Base-by-base conservation (phyloP, 2,113 vertebrate species). In the Butorides virescens region DNA sequence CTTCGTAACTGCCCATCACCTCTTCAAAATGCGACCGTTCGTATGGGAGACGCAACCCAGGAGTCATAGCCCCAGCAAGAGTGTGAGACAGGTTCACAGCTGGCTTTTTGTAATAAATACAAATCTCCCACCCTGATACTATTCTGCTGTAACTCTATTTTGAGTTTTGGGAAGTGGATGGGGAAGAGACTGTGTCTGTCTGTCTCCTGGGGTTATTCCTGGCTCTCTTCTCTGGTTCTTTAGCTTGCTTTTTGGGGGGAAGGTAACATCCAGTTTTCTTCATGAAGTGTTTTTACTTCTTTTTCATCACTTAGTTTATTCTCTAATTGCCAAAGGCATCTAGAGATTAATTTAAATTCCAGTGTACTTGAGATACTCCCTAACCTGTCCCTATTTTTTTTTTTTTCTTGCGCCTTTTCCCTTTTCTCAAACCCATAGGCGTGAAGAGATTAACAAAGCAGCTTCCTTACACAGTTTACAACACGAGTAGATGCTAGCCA, bases 11-110 rank as follows among this genome's bases (percentile, higher is more conserved):
- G 49, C 76, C 71, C 9, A 1, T n/a, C 25, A 5, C 34, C 29
- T 52, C 65, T 81, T 34, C 0, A 1, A 59, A 39, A 65, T 6
- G 29, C 2, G 2, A 16, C 67, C 1, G 0, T 15, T 47, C 1
- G 0, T 10, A 4, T 7, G 30, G 26, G 61, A 62, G 16, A 26
- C 0, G 0, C 17, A 56, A 22, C 29, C 36, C 3, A 2, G 58
- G 66, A 66, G 34, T 15, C 0, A 1, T 15, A 34, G 44, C 27
- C 58, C 27, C 36, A 50, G 74, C 27, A 21, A 55, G 62, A 27
- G 10, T 61, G 42, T 1, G 5, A 53, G 42, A 14, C 59, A 44
- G 61, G 53, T 67, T 79, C 30, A 36, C 2, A 0, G 21, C 49
- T 22, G 0, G 0, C 66, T 30, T 73, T 34, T 55, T 61, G 9